Evolutionary conservation across 2,888 invertebrate genomes (phyloP), one percentile per base, ranked within the genome.

Genomic region (Gymnocheta viridis): DNA sequence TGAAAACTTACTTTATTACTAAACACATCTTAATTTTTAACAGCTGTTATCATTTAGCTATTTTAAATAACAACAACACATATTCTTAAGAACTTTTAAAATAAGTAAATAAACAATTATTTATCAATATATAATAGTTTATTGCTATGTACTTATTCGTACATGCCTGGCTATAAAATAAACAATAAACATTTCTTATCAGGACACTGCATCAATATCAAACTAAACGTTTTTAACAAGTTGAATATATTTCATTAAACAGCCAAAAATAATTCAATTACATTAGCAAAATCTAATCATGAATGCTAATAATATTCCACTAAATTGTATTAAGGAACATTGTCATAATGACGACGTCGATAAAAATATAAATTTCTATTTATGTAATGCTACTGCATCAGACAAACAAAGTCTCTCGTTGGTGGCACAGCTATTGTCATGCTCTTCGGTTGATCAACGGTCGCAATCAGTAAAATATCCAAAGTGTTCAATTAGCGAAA

Each of bases 391-490:
- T 17, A 38, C 35, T 22, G 32, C 78, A 54, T 54, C 72, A 56
- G 41, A 72, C 67, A 47, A 60, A 47, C 58, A 72, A 51, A 78
- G 85, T 74, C 79, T 82, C 12, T 86, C 80, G 54, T 78, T 85
- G 78, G 70, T 17, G 56, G 69, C 82, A 35, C 72, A 85, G 76
- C 85, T 72, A 19, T 77, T 86, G 69, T 19, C 78, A 58, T 85
- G 82, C 54, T 72, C 56, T 47, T 24, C 73, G 67, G 27, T 19
- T 62, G 62, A 64, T 78, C 72, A 49, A 14, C 44, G 27, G 17
- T 41, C 14, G 56, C 72, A 51, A 49, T 47, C 17, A 1, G n/a
- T 54, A 35, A 29, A 51, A 41, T 70, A 64, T 14, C 24, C 49
- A 51, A 41, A 72, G 38, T 49, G 66, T 41, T 35, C 35, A 47